These are phyloP conservation scores for Cervus canadensis DNA, from an alignment of 2,113 vertebrate genomes.

Conservation along the genomic window DNA sequence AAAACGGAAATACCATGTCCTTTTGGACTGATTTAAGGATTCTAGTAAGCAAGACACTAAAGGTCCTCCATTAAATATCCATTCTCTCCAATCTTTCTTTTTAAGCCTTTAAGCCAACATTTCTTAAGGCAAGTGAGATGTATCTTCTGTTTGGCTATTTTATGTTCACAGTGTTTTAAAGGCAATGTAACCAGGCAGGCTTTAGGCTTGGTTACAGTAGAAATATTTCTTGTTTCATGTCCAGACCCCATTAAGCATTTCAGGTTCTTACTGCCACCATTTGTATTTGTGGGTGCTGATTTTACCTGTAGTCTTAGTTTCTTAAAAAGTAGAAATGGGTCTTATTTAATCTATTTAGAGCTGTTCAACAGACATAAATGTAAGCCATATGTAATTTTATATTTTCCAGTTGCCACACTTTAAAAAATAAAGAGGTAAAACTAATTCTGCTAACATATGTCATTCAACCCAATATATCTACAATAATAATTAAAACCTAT, in stretches of 20 bases:
- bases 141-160: not conserved
- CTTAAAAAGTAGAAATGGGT: not conserved
- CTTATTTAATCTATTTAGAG: not conserved
- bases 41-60: not conserved
- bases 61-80: not conserved
- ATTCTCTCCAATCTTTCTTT: not conserved
- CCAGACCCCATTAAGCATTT: not conserved
- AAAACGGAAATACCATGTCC: not conserved
- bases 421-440: not conserved
- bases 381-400: not conserved
- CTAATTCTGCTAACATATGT: not conserved
- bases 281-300: not conserved
- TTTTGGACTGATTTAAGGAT: not conserved
- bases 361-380: not conserved
- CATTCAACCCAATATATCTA: not conserved
- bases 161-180: not conserved
- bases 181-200: not conserved
- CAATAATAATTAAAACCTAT: not conserved
- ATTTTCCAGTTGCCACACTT: not conserved
- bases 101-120: not conserved
- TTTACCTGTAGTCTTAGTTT: not conserved
- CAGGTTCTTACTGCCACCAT: not conserved
- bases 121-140: not conserved
- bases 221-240: not conserved
- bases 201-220: not conserved